Conservation (phyloP, 2,797 vertebrate species). For the Clarias fuscus region DNA sequence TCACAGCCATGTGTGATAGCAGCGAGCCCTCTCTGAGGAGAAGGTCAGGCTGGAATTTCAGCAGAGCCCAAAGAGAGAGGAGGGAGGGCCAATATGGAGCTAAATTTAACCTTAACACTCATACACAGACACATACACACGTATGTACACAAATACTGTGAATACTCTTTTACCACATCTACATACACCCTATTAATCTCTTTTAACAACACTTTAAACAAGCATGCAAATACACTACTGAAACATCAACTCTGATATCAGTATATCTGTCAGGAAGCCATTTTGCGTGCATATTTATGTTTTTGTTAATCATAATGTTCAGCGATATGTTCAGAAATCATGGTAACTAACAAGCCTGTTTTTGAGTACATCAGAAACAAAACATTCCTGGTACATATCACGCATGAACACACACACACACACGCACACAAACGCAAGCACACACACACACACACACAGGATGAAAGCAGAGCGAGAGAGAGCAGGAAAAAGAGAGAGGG, state of each 20-base stretch:
- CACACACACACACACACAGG: background rate
- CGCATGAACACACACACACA: background rate
- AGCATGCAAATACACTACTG: conserved; percentile 6
- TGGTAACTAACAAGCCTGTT: background rate
- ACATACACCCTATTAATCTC: conserved; percentile 57
- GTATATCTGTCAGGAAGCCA: background rate
- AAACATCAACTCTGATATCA: background rate
- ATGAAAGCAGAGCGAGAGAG: background rate
- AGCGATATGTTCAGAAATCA: background rate
- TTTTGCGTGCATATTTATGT: background rate
- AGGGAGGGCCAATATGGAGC: conserved; percentile 72
- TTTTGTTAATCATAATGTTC: background rate
- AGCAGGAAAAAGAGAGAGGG: too few relatives aligned
- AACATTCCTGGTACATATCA: background rate
- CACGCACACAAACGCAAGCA: background rate
- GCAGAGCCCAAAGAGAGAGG: conserved; percentile 75
- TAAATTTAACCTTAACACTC: conserved; percentile 77
- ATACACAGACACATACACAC: conserved; percentile 34
- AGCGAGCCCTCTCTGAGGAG: conserved; percentile 78
- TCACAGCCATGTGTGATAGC: conserved; percentile 49
- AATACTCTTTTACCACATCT: conserved; percentile 14
- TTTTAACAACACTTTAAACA: background rate
- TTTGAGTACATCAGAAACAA: background rate
- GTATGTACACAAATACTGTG: conserved; percentile 33
- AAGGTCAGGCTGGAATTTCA: conserved; percentile 86